Conservation (phyloP, 2,113 vertebrate genomes). For the Gymnocephalus cernua region DNA sequence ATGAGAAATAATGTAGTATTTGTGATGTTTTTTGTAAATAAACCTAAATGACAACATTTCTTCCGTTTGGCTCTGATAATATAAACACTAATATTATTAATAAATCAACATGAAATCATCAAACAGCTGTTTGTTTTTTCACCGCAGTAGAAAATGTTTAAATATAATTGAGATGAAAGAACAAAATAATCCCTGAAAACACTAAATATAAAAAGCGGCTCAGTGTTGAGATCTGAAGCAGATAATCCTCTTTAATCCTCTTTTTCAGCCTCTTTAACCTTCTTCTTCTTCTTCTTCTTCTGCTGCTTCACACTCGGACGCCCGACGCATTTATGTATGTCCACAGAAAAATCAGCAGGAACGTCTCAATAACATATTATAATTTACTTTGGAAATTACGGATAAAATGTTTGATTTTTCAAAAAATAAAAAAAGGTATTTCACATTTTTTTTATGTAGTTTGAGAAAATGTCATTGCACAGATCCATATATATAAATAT, state of each 20-base stretch:
- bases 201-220: background rate
- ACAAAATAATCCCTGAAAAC: background rate
- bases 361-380: background rate
- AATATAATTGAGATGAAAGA: background rate
- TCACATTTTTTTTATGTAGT: background rate
- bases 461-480: background rate
- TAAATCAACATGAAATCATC: background rate
- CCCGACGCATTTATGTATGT: background rate
- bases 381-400: too few species aligned
- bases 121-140: background rate
- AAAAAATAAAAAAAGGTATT: too few species aligned
- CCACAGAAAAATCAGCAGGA: background rate
- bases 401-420: background rate
- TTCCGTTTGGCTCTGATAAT: background rate
- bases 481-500: too few species aligned
- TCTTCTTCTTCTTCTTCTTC: conserved; percentile 48
- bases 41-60: background rate
- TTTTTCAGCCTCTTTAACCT: conserved; percentile 50
- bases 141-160: background rate
- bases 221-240: background rate
- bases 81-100: background rate
- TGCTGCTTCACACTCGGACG: conserved; percentile 9
- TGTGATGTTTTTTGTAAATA: background rate
- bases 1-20: background rate
- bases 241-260: conserved; percentile 61